Percentiles rank a stretch among this genome's conserved stretches.
Evolutionary conservation across 2,888 invertebrate species (phyloP).

Genomic region (Idaea straminata): DNA sequence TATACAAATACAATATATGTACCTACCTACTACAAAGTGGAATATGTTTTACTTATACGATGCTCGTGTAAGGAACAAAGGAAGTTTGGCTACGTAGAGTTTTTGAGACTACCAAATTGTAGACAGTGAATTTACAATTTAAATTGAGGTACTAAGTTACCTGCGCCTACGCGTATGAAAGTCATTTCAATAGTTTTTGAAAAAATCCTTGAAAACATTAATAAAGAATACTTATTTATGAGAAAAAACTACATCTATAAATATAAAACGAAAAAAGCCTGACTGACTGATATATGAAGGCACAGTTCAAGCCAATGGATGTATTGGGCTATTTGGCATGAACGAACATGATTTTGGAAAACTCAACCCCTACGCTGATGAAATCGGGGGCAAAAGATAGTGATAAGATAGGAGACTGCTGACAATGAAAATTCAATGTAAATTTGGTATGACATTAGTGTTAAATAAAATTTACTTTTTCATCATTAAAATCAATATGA

Average conservation of each 20-base stretch:
- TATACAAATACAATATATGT: background rate
- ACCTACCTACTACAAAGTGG: background rate
- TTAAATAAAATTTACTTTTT: no score
- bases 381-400: no score
- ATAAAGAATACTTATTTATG: background rate
- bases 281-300: background rate
- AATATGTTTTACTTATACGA: conserved; percentile 10
- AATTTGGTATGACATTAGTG: no score
- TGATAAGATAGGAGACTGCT: no score
- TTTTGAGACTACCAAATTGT: conserved; percentile 54
- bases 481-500: no score
- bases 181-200: conserved; percentile 11
- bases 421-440: no score
- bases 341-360: no score
- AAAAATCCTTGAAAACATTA: conserved; percentile 3
- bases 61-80: conserved; percentile 67
- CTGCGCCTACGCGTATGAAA: conserved; percentile 42
- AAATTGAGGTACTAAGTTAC: conserved; percentile 29
- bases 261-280: background rate
- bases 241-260: no score
- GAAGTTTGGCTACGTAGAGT: conserved; percentile 68
- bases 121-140: conserved; percentile 63
- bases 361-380: no score
- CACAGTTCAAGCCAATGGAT: background rate
- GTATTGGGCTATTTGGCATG: background rate